A percentile compares a stretch with the other conserved stretches of the same genome.
These are phyloP conservation scores for Tragelaphus buxtoni DNA, from an alignment of 2,113 vertebrate species.

Conservation along the genomic window DNA sequence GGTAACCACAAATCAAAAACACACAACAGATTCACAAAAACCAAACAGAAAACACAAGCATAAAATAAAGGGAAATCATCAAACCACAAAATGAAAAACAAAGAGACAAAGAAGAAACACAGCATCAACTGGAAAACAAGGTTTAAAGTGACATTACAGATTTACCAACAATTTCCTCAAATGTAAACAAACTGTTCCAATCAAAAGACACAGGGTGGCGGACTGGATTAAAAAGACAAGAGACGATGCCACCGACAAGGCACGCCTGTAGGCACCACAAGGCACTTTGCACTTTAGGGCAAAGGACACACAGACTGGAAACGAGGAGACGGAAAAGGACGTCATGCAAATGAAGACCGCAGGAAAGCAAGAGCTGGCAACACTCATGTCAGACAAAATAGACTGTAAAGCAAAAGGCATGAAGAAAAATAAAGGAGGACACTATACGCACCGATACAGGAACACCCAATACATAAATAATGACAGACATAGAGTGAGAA, in stretches of 20 bases:
- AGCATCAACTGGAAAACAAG: not conserved
- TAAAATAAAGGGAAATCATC: not conserved
- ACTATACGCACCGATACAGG: not conserved
- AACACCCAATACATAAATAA: not conserved
- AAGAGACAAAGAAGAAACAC: not conserved
- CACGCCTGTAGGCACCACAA: not conserved
- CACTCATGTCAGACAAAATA: not conserved
- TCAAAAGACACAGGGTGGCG: not conserved
- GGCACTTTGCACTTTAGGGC: not conserved
- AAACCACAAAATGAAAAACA: not conserved
- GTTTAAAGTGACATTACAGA: not conserved
- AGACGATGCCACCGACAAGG: not conserved
- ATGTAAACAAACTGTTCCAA: not conserved
- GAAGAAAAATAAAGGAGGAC: not conserved
- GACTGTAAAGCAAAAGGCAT: not conserved
- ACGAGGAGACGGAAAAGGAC: not conserved
- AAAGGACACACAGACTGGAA: not conserved
- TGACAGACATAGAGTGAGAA: not conserved
- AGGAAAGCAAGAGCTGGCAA: not conserved
- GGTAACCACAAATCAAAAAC: not conserved
- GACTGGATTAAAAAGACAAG: not conserved
- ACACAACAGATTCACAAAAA: not conserved
- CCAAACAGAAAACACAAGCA: not conserved
- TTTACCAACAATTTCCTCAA: not conserved
- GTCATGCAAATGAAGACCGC: not conserved